Conservation (phyloP, 2,797 vertebrate species). For the Margarornis squamiger region DNA sequence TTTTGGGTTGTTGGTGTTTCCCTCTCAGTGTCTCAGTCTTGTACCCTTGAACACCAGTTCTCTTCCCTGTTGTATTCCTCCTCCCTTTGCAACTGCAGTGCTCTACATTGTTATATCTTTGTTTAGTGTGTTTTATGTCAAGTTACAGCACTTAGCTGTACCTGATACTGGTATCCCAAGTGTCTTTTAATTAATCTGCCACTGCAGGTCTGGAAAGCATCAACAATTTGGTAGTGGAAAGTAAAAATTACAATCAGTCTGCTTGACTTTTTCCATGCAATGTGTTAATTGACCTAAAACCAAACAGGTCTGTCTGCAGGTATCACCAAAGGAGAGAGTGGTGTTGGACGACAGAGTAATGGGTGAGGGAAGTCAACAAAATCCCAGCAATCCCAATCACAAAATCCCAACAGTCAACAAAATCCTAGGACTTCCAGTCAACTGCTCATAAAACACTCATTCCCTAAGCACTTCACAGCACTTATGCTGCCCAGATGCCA, state of each 20-base stretch:
- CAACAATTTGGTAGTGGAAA: not conserved
- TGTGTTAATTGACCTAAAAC: not conserved
- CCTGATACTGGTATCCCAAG: not conserved
- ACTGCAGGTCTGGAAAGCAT: not conserved
- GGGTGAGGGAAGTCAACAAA: not conserved
- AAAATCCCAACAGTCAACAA: not conserved
- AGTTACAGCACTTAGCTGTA: not conserved
- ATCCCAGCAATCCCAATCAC: not conserved
- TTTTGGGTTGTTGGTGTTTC: not conserved
- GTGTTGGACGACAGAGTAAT: not conserved
- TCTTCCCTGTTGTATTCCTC: not conserved
- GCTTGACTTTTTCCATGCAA: not conserved
- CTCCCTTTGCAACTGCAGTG: not conserved
- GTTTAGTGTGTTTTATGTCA: not conserved
- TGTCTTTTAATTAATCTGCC: not conserved
- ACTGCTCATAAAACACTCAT: not conserved
- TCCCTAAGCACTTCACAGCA: not conserved
- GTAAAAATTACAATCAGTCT: not conserved
- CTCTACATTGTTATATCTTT: not conserved
- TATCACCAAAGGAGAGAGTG: not conserved
- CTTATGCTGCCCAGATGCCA: not conserved
- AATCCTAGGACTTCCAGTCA: not conserved
- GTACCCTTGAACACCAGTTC: not conserved
- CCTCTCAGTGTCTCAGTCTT: not conserved
- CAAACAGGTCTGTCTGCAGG: not conserved